phyloP scores from a whole-genome alignment of 1,140 invertebrate genomes.

The Pseudomyrmex pallidus region DNA sequence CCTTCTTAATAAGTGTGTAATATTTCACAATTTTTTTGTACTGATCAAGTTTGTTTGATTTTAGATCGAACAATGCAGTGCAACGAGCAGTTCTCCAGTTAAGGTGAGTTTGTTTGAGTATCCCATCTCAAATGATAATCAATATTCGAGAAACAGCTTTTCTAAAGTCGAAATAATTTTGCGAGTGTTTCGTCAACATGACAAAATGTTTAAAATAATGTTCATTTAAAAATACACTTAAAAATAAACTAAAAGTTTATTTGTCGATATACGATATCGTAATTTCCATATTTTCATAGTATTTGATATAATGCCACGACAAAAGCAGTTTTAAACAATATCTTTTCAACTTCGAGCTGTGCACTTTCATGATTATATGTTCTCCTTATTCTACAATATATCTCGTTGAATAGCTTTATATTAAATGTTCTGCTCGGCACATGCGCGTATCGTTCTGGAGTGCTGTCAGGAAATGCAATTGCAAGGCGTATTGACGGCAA shows the following conservation, averaged over 20 bases:
- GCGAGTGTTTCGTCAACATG: not conserved
- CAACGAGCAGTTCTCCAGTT: slow-evolving; percentile 34
- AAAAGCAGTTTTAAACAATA: slow-evolving; percentile 1
- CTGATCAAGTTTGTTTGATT: slow-evolving; percentile 29
- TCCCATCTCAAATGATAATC: not conserved
- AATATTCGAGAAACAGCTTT: not conserved
- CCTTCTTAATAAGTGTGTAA: not conserved
- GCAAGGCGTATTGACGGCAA: slow-evolving; percentile 59
- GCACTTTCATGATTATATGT: slow-evolving; percentile 14
- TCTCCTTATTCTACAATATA: slow-evolving; percentile 36
- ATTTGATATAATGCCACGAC: slow-evolving; percentile 1
- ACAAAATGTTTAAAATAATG: no score
- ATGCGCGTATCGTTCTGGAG: slow-evolving; percentile 30
- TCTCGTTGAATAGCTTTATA: slow-evolving; percentile 54
- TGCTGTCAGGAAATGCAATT: slow-evolving; percentile 64
- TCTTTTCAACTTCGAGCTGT: not conserved
- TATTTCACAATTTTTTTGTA: not conserved
- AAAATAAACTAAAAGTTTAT: not conserved
- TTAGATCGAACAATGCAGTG: slow-evolving; percentile 59
- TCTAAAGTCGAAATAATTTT: slow-evolving; percentile 12
- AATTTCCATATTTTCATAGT: not conserved
- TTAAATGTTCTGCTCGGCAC: slow-evolving; percentile 62
- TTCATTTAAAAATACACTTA: not conserved
- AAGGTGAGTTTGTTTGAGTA: slow-evolving; percentile 45
- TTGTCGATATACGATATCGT: not conserved